phyloP scores from a whole-genome alignment of 2,113 vertebrate genomes.

The Vulpes ferrilata region DNA sequence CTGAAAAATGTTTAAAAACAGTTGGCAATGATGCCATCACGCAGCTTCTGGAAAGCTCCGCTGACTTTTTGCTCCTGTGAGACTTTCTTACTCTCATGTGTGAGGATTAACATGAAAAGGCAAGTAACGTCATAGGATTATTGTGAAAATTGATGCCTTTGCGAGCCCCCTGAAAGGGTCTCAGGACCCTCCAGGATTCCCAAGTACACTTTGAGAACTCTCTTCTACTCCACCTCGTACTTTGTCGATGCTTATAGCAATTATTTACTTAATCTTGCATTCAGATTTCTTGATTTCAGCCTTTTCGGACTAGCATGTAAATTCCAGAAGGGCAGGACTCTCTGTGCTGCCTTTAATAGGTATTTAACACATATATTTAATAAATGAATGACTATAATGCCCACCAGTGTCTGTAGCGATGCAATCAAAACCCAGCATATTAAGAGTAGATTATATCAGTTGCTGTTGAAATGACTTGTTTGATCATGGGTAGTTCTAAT shows the following conservation, averaged over 20 bases:
- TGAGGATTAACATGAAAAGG: neutral
- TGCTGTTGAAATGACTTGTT: neutral
- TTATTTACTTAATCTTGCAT: neutral
- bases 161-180: neutral
- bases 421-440: neutral
- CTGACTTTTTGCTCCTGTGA: too few species aligned
- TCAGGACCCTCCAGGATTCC: neutral
- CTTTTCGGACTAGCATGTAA: neutral
- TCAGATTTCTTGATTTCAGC: neutral
- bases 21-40: fast-evolving
- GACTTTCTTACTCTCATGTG: fast-evolving
- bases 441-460: neutral
- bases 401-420: neutral
- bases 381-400: neutral
- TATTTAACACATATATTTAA: neutral
- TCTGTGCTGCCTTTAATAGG: neutral
- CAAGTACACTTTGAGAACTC: neutral
- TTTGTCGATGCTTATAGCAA: neutral
- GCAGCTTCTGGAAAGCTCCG: neutral
- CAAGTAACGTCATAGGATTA: neutral
- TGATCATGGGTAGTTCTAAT: neutral
- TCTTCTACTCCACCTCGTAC: neutral
- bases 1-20: neutral
- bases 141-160: neutral
- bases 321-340: neutral